Conservation (phyloP, 2,888 invertebrate genomes). For the Pollenia labialis region DNA sequence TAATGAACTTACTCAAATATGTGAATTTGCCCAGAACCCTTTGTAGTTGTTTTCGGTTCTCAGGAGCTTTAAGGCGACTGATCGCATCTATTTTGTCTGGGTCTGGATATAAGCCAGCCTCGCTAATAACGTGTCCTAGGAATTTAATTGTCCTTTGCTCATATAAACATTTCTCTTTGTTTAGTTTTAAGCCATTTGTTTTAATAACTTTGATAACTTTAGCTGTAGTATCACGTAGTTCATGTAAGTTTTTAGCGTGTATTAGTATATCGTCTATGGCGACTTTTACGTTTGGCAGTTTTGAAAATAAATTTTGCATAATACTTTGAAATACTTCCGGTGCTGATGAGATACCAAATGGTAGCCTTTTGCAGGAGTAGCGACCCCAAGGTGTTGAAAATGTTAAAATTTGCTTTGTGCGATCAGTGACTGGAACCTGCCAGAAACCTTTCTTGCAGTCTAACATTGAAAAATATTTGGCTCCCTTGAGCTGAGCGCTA, state of each 20-base stretch:
- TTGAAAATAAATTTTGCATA: conserved; percentile 67
- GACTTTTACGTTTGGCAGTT: conserved; percentile 66
- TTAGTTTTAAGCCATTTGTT: conserved; percentile 72
- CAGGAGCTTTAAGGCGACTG: conserved; percentile 56
- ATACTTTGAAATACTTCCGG: conserved; percentile 76
- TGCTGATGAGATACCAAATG: conserved; percentile 67
- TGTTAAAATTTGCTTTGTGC: conserved; percentile 66
- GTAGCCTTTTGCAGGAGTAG: conserved; percentile 65
- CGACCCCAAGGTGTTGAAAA: conserved; percentile 70
- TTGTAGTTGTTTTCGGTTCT: conserved; percentile 67
- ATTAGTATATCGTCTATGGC: conserved; percentile 76
- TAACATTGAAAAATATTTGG: conserved; percentile 60
- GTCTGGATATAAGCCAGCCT: conserved; percentile 43
- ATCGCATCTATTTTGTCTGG: conserved; percentile 68
- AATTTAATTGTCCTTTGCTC: conserved; percentile 53
- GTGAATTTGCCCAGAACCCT: conserved; percentile 71
- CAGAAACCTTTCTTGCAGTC: conserved; percentile 72
- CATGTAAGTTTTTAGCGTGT: conserved; percentile 68
- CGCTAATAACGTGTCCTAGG: conserved; percentile 38
- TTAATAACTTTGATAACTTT: conserved; percentile 58
- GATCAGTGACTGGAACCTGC: conserved; percentile 67
- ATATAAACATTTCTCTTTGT: conserved; percentile 74
- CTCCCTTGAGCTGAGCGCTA: conserved; percentile 15
- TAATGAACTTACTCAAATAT: conserved; percentile 58
- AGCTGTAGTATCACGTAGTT: conserved; percentile 62